These are phyloP conservation scores for Setophaga petechia DNA, from an alignment of 2,113 vertebrate genomes.

Conservation along the genomic window DNA sequence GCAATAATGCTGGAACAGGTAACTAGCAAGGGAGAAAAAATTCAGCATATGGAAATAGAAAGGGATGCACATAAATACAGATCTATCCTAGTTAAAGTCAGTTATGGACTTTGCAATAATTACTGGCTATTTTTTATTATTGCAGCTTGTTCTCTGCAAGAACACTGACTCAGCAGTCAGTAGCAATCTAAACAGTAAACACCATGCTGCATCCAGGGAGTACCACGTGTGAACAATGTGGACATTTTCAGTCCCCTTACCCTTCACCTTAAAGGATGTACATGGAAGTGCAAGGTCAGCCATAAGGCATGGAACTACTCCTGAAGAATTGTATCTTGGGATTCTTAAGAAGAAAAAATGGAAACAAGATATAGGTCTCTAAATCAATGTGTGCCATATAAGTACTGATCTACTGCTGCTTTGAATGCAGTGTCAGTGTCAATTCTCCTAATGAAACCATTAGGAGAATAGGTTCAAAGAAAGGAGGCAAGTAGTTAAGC, in stretches of 20 bases:
- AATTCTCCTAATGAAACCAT: background rate
- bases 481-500: background rate
- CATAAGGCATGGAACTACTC: background rate
- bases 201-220: background rate
- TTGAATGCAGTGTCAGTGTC: background rate
- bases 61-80: background rate
- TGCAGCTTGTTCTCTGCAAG: background rate
- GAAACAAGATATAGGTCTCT: background rate
- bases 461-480: background rate
- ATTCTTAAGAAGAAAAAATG: background rate
- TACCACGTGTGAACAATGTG: background rate
- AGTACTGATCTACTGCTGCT: background rate
- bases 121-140: background rate
- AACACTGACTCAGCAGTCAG: background rate
- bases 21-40: background rate
- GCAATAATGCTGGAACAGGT: background rate
- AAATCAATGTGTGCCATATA: background rate
- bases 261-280: background rate
- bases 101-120: background rate
- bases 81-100: background rate
- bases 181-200: background rate
- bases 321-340: fast-evolving
- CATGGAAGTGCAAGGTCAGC: background rate
- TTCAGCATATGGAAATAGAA: background rate
- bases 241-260: background rate